Base-by-base conservation (phyloP, 1,140 invertebrate species). In the Dolichoris vasculosae region DNA sequence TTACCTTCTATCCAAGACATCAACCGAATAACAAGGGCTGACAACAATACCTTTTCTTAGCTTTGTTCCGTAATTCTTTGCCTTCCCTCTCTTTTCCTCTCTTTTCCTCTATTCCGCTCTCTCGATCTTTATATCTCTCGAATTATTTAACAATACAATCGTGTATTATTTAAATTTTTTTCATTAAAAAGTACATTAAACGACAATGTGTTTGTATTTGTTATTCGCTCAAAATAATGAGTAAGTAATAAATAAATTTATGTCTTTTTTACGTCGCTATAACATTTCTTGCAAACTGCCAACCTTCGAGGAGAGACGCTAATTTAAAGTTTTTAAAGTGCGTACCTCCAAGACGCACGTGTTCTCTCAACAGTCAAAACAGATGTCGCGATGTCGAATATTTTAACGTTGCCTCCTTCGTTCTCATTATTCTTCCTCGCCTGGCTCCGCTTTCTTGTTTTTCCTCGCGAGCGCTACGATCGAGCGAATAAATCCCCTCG, bases 11-110 rank as follows among this genome's bases (percentile, higher is more conserved):
- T 87, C 83, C 78, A 83, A 86, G 87, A 86, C 82, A 88, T 87
- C 85, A 81, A 83, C 86, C 80, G 85, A 86, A 88, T 90, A 92
- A 91, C 90, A 91, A 92, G 90, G 88, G 88, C 87, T 87, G 86
- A 89, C 88, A 91, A 91, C 90, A 92, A 92, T 92, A 88, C 88
- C 87, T 86, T 84, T 88, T 88, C 87, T 90, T 86, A 88, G 85
- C 90, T 91, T 91, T 92, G 90, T 91, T 87, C 89, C 86, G 86
- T 90, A 90, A 91, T 90, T 89, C 89, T 91, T 91, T 89, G 85
- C 89, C 86, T 84, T 86, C 82, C 71, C 83, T 87, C 88, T 78
- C 35, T n/a, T 2, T 26, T 23, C 9, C 17, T 38, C 8, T 80
- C 23, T 40, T 3, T 40, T 8, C 40, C 3, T 76, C 32, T 46